Evolutionary conservation across 2,888 invertebrate genomes (phyloP).

Genomic region (Arrhopalites spinosus): DNA sequence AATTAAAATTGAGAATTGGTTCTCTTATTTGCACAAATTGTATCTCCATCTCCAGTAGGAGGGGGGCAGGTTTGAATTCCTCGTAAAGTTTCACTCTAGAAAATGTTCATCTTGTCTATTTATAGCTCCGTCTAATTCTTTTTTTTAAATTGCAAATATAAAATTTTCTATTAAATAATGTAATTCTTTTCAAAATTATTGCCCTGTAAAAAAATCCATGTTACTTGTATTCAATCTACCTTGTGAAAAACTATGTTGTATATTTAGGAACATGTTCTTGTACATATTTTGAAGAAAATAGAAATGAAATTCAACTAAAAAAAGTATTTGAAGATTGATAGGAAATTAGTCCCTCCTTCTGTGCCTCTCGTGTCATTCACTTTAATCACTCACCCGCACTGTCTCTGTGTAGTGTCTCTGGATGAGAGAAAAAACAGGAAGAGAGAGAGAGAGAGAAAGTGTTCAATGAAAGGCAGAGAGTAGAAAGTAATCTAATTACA

Average conservation of each 20-base stretch:
- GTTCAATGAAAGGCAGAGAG: constrained; percentile 19
- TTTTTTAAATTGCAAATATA: too few species aligned
- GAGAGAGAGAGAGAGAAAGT: not conserved
- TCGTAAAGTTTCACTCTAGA: too few species aligned
- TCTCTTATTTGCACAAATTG: constrained; percentile 27
- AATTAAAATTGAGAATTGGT: not conserved
- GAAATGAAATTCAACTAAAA: constrained; percentile 10
- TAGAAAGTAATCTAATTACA: constrained; percentile 30
- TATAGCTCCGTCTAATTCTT: too few species aligned
- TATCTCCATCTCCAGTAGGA: too few species aligned
- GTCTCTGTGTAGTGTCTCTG: not conserved
- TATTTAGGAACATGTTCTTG: too few species aligned
- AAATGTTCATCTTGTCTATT: too few species aligned
- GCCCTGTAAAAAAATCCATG: too few species aligned
- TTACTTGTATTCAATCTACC: too few species aligned
- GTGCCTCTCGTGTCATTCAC: not conserved
- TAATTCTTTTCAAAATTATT: too few species aligned
- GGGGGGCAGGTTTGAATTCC: not conserved
- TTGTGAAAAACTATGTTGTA: too few species aligned
- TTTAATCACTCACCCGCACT: constrained; percentile 15
- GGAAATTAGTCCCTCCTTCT: not conserved
- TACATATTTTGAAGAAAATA: too few species aligned
- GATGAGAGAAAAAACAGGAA: not conserved
- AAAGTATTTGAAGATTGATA: constrained; percentile 26
- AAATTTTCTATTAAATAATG: too few species aligned